Evolutionary conservation across 2,888 invertebrate genomes (phyloP), one percentile per base, ranked within the genome.

Genomic region (Temnothorax unifasciatus): DNA sequence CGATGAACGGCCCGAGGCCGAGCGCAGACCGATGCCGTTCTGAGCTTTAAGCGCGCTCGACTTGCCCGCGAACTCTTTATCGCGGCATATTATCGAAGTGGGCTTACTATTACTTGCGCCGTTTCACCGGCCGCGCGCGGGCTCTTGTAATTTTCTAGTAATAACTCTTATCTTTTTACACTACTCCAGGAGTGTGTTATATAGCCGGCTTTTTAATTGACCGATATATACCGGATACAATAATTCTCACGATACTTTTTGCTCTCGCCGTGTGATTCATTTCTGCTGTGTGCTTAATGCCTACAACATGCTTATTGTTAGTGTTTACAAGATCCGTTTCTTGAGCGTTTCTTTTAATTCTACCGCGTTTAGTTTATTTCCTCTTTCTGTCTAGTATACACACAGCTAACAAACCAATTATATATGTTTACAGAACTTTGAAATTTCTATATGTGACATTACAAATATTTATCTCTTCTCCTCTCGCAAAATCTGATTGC

Each of bases 131-230:
- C 38, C 59, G 34, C 44, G 34, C 44, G 38, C 75, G 61, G 52
- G 41, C 79, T 77, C 82, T 83, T 83, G 61, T 81, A 81, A 81
- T 73, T 73, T 59, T 81, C 38, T 13, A 54, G 59, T 81, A 81
- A 81, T 81, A 81, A 73, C 74, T 74, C 79, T 77, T 69, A 77
- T 77, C 77, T 74, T 81, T 74, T 73, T 81, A 81, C 47, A 59
- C 6, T 34, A 25, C 25, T 81, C 21, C 47, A 13, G 21, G 21
- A 47, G 38, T 47, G 52, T 68, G 41, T 29, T 47, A n/a, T n/a
- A n/a, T n/a, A 38, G 69, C n/a, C 18, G 34, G 34, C 47, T 73
- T 57, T 79, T 44, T 71, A 79, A 79, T 79, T 21, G 57, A 38
- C 47, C 57, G 21, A 41, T 50, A 41, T 29, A 29, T 41, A 34